Percentiles rank a stretch among this genome's conserved stretches.
Evolutionary conservation across 1,140 invertebrate species (phyloP).

Genomic region (Meloidogyne chitwoodi): DNA sequence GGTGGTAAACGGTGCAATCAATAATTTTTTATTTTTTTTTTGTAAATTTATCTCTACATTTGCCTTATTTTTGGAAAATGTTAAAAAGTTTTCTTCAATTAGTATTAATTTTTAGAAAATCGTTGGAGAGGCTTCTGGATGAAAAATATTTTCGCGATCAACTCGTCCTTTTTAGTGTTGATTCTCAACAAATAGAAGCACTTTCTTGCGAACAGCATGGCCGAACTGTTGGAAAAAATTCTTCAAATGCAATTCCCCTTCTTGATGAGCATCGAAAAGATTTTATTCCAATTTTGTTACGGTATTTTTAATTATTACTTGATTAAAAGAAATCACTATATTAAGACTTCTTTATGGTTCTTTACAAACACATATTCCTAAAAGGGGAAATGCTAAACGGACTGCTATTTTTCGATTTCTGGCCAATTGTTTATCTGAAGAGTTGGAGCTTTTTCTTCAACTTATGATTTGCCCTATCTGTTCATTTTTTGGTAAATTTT

Average conservation of each 20-base stretch:
- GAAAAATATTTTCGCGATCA: conserved; percentile 5
- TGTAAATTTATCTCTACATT: background rate
- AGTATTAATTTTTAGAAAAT: background rate
- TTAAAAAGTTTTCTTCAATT: too few relatives aligned
- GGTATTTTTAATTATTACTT: background rate
- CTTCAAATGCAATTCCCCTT: background rate
- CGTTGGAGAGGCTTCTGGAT: conserved; percentile 5
- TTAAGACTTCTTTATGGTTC: conserved; percentile 20
- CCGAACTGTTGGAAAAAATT: background rate
- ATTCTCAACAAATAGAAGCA: conserved; percentile 4
- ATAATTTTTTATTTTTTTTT: background rate
- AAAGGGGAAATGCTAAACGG: conserved; percentile 10
- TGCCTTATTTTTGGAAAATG: too few relatives aligned
- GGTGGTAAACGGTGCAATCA: background rate
- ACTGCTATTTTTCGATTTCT: conserved; percentile 22
- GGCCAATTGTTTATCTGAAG: conserved; percentile 16
- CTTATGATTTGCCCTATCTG: conserved; percentile 8
- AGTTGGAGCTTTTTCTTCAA: conserved; percentile 13
- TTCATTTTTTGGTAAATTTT: conserved; percentile 1
- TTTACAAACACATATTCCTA: conserved; percentile 17
- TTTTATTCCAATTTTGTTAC: conserved; percentile 16
- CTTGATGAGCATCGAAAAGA: conserved; percentile 15
- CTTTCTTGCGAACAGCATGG: background rate
- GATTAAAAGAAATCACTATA: background rate
- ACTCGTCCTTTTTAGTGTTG: conserved; percentile 20